Evolutionary conservation across 2,797 vertebrate genomes (phyloP).

Genomic region (Anguilla obscura): DNA sequence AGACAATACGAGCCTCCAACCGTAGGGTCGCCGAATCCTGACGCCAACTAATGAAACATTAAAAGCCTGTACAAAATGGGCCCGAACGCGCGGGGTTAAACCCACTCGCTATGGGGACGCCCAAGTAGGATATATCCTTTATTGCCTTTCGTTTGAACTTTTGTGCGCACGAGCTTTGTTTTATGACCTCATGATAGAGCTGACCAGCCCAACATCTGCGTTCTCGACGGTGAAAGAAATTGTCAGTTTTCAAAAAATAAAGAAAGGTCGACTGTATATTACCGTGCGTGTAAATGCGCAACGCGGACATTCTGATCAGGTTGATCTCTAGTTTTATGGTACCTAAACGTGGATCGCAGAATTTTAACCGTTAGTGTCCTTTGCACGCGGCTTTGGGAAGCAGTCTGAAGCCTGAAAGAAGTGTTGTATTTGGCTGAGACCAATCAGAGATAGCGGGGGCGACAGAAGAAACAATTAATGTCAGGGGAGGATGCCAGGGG

Average conservation of each 20-base stretch:
- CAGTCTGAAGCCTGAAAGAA: not conserved
- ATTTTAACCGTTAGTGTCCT: not conserved
- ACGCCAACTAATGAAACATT: not conserved
- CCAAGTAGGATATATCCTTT: not conserved
- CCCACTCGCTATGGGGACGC: not conserved
- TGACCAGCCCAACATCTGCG: too few relatives aligned
- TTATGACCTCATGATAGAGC: not conserved
- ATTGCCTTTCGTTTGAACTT: too few relatives aligned
- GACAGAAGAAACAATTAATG: conserved; percentile 36
- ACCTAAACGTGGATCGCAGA: not conserved
- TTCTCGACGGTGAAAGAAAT: too few relatives aligned
- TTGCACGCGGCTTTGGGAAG: not conserved
- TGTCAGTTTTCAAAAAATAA: too few relatives aligned
- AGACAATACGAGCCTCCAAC: not conserved
- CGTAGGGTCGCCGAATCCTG: not conserved
- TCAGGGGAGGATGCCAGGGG: conserved; percentile 72
- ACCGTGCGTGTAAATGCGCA: too few relatives aligned
- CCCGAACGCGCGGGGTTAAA: not conserved
- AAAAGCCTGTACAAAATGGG: not conserved
- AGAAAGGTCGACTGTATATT: too few relatives aligned
- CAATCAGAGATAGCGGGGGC: not conserved
- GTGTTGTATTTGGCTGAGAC: not conserved
- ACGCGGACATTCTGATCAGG: too few relatives aligned
- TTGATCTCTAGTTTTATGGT: not conserved
- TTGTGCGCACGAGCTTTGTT: too few relatives aligned